Evolutionary conservation across 1,140 invertebrate genomes (phyloP).

Genomic region (Plodia interpunctella): DNA sequence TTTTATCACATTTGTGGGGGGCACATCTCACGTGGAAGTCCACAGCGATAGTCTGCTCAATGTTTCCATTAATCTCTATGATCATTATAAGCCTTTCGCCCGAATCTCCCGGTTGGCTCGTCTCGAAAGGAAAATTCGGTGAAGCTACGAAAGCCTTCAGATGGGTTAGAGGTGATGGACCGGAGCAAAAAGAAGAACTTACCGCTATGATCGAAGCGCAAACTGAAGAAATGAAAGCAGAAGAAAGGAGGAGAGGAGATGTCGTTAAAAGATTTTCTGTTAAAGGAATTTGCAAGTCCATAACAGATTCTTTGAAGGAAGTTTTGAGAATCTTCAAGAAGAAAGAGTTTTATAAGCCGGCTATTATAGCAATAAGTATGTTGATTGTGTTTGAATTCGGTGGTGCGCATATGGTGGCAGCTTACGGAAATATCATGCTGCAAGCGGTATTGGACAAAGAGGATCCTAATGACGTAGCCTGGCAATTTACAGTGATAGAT

Average conservation of each 20-base stretch:
- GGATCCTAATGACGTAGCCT: conserved; percentile 49
- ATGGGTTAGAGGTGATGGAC: conserved; percentile 60
- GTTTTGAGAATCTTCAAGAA: conserved; percentile 62
- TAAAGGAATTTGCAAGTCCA: conserved; percentile 36
- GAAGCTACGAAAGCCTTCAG: conserved; percentile 59
- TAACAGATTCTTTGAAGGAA: conserved; percentile 41
- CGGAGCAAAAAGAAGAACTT: conserved; percentile 47
- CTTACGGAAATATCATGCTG: conserved; percentile 62
- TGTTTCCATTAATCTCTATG: conserved; percentile 60
- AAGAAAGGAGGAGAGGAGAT: conserved; percentile 28
- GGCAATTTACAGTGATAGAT: conserved; percentile 67
- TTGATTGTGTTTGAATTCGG: conserved; percentile 67
- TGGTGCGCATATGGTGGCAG: conserved; percentile 64
- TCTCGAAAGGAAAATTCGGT: conserved; percentile 58
- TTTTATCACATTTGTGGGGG: conserved; percentile 62
- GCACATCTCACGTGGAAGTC: conserved; percentile 63
- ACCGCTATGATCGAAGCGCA: conserved; percentile 59
- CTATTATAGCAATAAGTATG: conserved; percentile 66
- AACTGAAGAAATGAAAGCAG: conserved; percentile 36
- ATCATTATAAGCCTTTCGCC: conserved; percentile 63
- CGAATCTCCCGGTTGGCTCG: conserved; percentile 64
- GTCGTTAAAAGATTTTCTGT: conserved; percentile 29
- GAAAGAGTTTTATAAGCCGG: conserved; percentile 66
- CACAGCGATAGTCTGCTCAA: conserved; percentile 53
- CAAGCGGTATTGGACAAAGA: conserved; percentile 57